phyloP scores from a whole-genome alignment of 2,888 invertebrate genomes.

The Iselma pallidipennis region DNA sequence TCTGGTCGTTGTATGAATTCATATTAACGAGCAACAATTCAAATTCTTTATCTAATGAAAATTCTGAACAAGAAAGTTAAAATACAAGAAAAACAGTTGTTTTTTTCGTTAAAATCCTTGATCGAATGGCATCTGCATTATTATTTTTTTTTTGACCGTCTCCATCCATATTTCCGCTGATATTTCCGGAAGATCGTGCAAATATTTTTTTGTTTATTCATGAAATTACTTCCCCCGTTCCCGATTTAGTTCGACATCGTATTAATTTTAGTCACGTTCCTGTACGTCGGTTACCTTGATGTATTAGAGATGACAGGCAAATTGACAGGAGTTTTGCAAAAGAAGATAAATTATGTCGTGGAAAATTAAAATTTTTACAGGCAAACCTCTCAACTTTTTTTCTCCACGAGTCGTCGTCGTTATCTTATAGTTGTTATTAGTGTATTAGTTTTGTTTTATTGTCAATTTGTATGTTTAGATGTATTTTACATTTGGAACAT shows the following conservation, averaged over 20 bases:
- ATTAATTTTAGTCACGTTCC: slow-evolving; percentile 56
- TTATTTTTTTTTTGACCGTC: neutral
- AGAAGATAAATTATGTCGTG: slow-evolving; percentile 53
- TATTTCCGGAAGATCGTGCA: slow-evolving; percentile 9
- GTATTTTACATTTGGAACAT: neutral
- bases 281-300: slow-evolving; percentile 52
- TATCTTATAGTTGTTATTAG: neutral
- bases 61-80: neutral
- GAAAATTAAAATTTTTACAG: slow-evolving; percentile 49
- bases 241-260: slow-evolving; percentile 46
- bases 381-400: slow-evolving; percentile 31
- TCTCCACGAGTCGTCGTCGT: no score
- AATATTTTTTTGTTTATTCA: slow-evolving; percentile 44
- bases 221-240: slow-evolving; percentile 41
- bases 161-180: neutral
- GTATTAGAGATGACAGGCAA: slow-evolving; percentile 55
- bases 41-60: neutral
- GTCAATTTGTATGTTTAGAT: neutral
- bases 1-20: neutral
- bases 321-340: slow-evolving; percentile 55
- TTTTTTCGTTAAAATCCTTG: neutral
- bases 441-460: neutral
- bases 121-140: neutral
- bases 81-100: no score
- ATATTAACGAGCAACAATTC: slow-evolving; percentile 9